Percentiles rank a stretch among this genome's conserved stretches.
Evolutionary conservation across 2,888 invertebrate genomes (phyloP).

Genomic region (Agapetus fuscipes): DNA sequence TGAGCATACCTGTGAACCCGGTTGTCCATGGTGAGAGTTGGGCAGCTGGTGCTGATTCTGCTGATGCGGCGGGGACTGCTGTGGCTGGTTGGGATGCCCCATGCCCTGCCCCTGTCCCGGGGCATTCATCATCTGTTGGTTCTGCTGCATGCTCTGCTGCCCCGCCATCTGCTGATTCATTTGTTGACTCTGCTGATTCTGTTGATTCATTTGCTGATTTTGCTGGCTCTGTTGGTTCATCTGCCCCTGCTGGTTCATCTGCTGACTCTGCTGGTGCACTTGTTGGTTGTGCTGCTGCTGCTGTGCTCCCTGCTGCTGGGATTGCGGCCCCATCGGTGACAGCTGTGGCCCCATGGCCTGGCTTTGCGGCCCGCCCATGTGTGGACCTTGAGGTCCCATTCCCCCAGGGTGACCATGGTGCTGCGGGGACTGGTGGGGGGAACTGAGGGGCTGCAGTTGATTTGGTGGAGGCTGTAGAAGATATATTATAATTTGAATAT

Average conservation of each 20-base stretch:
- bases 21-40: slow-evolving; percentile 25
- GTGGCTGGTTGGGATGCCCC: slow-evolving; percentile 21
- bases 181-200: slow-evolving; percentile 38
- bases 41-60: slow-evolving; percentile 32
- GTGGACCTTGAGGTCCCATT: slow-evolving; percentile 22
- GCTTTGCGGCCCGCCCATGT: slow-evolving; percentile 36
- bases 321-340: slow-evolving; percentile 25
- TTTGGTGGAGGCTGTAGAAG: slow-evolving; percentile 12
- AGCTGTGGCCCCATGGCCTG: slow-evolving; percentile 35
- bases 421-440: slow-evolving; percentile 23
- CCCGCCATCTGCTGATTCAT: slow-evolving; percentile 37
- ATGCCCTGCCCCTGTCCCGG: slow-evolving; percentile 9
- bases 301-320: slow-evolving; percentile 30
- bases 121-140: slow-evolving; percentile 24
- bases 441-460: slow-evolving; percentile 16
- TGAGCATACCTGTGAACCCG: slow-evolving; percentile 7
- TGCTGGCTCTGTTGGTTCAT: slow-evolving; percentile 35
- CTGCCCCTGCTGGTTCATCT: slow-evolving; percentile 35
- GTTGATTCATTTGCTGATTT: slow-evolving; percentile 28
- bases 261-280: slow-evolving; percentile 40
- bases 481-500: too few species aligned
- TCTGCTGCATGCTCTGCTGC: slow-evolving; percentile 27
- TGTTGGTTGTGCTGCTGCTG: slow-evolving; percentile 32
- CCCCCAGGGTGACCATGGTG: slow-evolving; percentile 19
- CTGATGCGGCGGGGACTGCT: slow-evolving; percentile 17